Conservation (phyloP, 2,888 invertebrate genomes). For the Cantharis flavilabris region DNA sequence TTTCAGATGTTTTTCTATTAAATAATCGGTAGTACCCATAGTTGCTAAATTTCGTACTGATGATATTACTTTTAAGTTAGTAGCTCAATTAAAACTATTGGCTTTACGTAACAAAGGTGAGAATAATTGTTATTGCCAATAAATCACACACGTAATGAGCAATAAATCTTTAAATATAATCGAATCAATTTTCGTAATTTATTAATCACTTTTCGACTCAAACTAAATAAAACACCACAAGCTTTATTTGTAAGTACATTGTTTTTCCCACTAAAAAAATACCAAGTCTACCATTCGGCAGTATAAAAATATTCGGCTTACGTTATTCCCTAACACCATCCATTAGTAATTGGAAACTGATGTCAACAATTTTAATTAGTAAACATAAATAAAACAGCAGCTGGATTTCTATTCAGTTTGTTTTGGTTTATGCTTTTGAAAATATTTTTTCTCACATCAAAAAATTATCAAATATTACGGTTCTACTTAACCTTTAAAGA, state of each 20-base stretch:
- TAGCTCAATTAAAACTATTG: not conserved
- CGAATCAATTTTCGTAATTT: not conserved
- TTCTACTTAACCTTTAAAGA: too few relatives aligned
- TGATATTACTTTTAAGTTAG: not conserved
- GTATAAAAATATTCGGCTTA: not conserved
- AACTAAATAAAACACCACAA: not conserved
- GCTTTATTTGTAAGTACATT: not conserved
- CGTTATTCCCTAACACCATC: not conserved
- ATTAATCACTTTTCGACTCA: not conserved
- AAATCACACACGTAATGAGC: not conserved
- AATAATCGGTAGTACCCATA: not conserved
- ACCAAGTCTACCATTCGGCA: not conserved
- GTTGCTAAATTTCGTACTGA: not conserved
- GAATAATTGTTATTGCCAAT: not conserved
- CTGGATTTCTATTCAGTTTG: not conserved
- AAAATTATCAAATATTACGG: too few relatives aligned
- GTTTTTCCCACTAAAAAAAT: not conserved
- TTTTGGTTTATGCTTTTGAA: too few relatives aligned
- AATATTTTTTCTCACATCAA: too few relatives aligned
- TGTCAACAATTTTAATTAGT: not conserved
- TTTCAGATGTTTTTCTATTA: slow-evolving; percentile 15
- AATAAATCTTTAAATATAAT: too few relatives aligned
- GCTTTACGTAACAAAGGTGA: not conserved
- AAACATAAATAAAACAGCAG: not conserved
- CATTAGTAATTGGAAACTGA: not conserved